Evolutionary conservation across 2,888 invertebrate species (phyloP).

Genomic region (Cerceris ruficornis): DNA sequence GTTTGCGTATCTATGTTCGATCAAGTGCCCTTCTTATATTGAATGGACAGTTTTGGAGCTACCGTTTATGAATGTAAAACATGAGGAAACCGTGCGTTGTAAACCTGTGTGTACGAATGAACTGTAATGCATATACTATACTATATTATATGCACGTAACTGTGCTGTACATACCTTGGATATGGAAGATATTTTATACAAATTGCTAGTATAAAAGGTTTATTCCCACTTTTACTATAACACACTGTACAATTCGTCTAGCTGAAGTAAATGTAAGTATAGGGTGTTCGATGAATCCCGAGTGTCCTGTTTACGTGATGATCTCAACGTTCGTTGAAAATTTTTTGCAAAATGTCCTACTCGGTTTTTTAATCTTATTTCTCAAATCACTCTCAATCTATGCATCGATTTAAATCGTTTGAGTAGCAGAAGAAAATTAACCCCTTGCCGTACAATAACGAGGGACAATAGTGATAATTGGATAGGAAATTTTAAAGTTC

Average conservation of each 20-base stretch:
- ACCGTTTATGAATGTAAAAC: conserved; percentile 36
- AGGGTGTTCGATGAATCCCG: neutral
- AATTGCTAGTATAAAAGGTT: conserved; percentile 72
- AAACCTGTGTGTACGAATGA: conserved; percentile 41
- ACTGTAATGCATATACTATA: conserved; percentile 42
- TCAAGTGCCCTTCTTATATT: conserved; percentile 79
- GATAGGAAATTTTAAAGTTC: too few relatives aligned
- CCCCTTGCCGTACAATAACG: too few relatives aligned
- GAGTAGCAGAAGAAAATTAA: too few relatives aligned
- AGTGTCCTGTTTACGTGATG: neutral
- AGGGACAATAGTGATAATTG: too few relatives aligned
- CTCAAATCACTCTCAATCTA: too few relatives aligned
- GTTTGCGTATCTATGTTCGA: conserved; percentile 70
- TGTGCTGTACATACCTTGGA: conserved; percentile 74
- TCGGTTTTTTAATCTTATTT: too few relatives aligned
- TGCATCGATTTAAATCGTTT: too few relatives aligned
- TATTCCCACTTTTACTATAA: conserved; percentile 68
- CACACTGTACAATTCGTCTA: conserved; percentile 69
- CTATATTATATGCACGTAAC: conserved; percentile 36
- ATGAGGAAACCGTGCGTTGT: conserved; percentile 20
- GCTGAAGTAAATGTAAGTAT: conserved; percentile 70
- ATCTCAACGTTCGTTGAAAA: conserved; percentile 33
- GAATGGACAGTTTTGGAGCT: conserved; percentile 66
- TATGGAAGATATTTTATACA: conserved; percentile 80
- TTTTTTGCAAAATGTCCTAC: too few relatives aligned